Evolutionary conservation across 1,140 invertebrate species (phyloP), one percentile per base, ranked within the genome.

Genomic region (Pogonomyrmex barbatus): DNA sequence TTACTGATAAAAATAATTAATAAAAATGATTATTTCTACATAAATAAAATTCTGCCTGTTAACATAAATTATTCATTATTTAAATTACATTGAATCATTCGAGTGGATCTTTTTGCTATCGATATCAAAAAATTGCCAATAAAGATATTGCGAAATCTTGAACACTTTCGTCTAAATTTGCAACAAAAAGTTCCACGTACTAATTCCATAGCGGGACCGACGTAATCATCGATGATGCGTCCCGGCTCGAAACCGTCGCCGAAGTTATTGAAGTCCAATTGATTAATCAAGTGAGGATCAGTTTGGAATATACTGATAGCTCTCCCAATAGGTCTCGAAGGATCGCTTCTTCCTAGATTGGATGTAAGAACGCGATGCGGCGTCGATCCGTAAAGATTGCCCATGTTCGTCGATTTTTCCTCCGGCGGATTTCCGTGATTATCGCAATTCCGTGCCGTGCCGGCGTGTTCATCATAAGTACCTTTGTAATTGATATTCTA

Each of bases 191-290:
- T 17, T 30, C 30, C 50, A 91, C 75, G 81, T 84, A 95, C 94
- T 73, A 95, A 62, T 90, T 95, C 91, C 93, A 95, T 93, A 14
- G 94, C 92, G 5, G 92, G 94, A 6, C 95, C 94, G 47, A 93
- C 94, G 62, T 93, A 94, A 14, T 95, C 92, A 6, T 91, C 91
- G 9, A 75, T 60, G 10, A 90, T 56, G 6, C 83, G 70, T 2
- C 77, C 87, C 4, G 81, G 87, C 8, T 82, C 78, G 1, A 77
- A 58, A n/a, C 85, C 84, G 42, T 91, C 84, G 58, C 73, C 86
- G 47, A 90, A 88, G 14, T 75, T 84, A 5, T 88, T 58, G 12
- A 76, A 79, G 0, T 90, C 89, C 4, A 90, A 42, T 50, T 88
- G 89, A 56, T 90, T 91, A 14, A 81, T 33, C 17, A 65, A 87